Evolutionary conservation across 2,113 vertebrate species (phyloP), one percentile per base, ranked within the genome.

Genomic region (Microcebus ravelobensis): DNA sequence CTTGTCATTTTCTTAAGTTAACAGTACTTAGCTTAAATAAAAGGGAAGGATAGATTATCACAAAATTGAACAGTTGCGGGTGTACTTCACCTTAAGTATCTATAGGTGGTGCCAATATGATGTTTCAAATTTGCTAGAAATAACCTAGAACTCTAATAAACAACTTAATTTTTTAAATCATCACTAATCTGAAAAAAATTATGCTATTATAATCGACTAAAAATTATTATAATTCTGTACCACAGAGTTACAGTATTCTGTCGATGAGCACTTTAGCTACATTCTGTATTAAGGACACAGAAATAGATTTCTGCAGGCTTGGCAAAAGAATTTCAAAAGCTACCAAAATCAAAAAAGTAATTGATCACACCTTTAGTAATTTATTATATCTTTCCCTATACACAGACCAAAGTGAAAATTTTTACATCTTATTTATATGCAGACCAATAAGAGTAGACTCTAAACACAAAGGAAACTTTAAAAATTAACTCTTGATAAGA

Each of bases 91-190:
- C 42, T 68, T 88, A 76, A 91, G n/a, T 55, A 96, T 92, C 97
- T 86, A 95, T 96, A 97, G 94, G 89, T 97, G 97, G 95, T 94
- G 91, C 94, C 95, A 96, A 68, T 81, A 88, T 96, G 63, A 95
- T 88, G 87, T 77, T 95, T 79, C 83, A 97, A 61, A 80, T 76
- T 48, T 57, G 12, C 86, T 67, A 39, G 77, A 77, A 95, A 65
- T 82, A 87, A 45, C 6, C n/a, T 80, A 76, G 89, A 76, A 90
- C 6, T 93, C n/a, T 48, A 71, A 36, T 29, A 59, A 79, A 52
- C 9, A 45, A 80, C 31, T 34, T 83, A 67, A 83, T 95, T 85
- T 55, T 70, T 57, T 87, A 45, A 29, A 79, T 84, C 57, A 83
- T 96, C 34, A 80, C 39, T 48, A 23, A 20, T 45, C 23, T 96